Evolutionary conservation across 23 tunicate species (phyloP), one percentile per base, ranked within the genome.

Genomic region (Ciona savignyi): DNA sequence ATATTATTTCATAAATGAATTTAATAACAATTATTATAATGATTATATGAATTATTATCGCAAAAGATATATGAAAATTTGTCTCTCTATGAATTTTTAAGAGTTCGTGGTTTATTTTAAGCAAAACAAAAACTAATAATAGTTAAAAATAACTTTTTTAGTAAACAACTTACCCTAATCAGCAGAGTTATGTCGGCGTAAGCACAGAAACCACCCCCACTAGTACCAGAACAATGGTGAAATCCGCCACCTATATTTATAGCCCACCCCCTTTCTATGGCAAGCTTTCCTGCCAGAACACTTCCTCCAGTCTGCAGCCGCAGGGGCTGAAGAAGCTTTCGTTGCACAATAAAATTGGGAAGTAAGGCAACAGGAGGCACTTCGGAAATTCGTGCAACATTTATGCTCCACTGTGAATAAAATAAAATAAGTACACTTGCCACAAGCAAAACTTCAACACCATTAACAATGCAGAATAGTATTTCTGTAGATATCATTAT

Each of bases 241-340:
- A 91, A 91, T 2, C 97, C 97, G 27, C 97, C 97, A 31, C 97
- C 97, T 63, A 91, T 80, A 34, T 91, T 91, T 2, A 91, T 71
- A 2, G 91, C 83, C 97, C 97, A 91, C 0, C 97, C 97, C 4
- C 74, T 27, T 33, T 77, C 79, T 64, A 91, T 68, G 30, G 97
- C 97, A 4, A 91, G 70, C 34, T 80, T 74, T 0, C 97, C 97
- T 19, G 91, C 91, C 33, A 76, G 25, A 19, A 91, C 70, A 27
- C 93, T 80, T 23, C 97, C 97, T 19, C 97, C 97, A 51, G 97
- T 91, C 75, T 91, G 97, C 63, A 91, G 65, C 6, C 97, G 83
- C 15, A 91, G 70, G 2, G 90, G 89, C 29, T 35, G 67, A 1
- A 91, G 66, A 33, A 85, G 86, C 76, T 74, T 70, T 65, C 89